These are phyloP conservation scores for Ophioderma brevispina DNA, from an alignment of 35 echinoderm and acorn worm species.

Conservation along the genomic window DNA sequence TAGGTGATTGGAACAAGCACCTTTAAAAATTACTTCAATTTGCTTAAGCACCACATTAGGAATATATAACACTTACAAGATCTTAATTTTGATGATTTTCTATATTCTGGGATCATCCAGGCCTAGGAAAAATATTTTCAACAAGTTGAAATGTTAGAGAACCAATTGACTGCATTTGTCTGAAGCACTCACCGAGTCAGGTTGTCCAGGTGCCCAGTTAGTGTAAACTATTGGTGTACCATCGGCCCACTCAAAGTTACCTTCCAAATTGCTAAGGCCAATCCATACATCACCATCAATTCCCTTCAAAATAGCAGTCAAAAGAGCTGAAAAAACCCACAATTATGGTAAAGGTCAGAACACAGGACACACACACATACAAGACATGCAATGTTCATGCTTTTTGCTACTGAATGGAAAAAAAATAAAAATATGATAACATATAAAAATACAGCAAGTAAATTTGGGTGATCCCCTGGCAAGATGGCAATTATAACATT, in stretches of 20 bases:
- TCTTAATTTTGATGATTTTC: background rate
- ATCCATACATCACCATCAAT: background rate
- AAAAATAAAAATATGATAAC: too few species aligned
- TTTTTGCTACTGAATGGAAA: too few species aligned
- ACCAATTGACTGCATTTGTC: too few species aligned
- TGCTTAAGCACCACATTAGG: background rate
- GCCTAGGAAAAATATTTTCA: background rate
- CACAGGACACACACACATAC: too few species aligned
- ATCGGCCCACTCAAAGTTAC: conserved; percentile 73
- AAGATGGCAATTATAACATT: too few species aligned
- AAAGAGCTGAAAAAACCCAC: background rate
- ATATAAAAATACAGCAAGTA: too few species aligned
- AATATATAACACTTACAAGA: background rate
- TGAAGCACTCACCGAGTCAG: conserved; percentile 14
- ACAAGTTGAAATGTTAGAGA: too few species aligned
- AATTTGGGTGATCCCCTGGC: too few species aligned
- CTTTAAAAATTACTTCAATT: background rate
- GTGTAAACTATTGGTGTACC: conserved; percentile 71
- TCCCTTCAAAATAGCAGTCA: background rate
- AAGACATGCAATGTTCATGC: too few species aligned
- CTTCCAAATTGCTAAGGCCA: background rate
- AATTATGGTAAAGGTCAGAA: too few species aligned
- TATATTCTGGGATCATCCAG: background rate
- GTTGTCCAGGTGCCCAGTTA: conserved; percentile 80
- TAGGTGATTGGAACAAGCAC: background rate